Conservation (phyloP, 1,140 invertebrate species). For the Anagrus nilaparvatae region DNA sequence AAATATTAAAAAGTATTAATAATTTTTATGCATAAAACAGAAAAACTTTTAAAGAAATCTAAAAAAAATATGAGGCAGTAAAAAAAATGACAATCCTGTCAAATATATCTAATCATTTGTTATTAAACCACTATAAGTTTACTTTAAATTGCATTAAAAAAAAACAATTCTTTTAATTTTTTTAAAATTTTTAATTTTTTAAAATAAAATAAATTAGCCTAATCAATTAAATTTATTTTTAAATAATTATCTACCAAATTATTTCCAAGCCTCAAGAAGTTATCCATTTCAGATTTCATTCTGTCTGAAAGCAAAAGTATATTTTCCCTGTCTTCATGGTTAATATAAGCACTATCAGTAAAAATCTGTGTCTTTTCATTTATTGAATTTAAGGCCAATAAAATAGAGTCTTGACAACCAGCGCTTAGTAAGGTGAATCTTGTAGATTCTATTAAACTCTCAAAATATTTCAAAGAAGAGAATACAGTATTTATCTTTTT, state of each 20-base stretch:
- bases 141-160: not conserved
- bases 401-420: conserved; percentile 62
- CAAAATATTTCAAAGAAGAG: conserved; percentile 69
- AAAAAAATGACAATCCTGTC: too few species aligned
- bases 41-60: too few species aligned
- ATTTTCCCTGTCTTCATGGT: conserved; percentile 91
- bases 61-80: too few species aligned
- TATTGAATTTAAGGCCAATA: conserved; percentile 75
- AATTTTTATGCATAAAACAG: too few species aligned
- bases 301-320: conserved; percentile 85
- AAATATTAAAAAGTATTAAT: too few species aligned
- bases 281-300: conserved; percentile 74
- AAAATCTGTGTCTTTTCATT: conserved; percentile 96
- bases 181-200: not conserved
- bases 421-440: conserved; percentile 51
- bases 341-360: conserved; percentile 97
- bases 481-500: too few species aligned
- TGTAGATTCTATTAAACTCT: conserved; percentile 76
- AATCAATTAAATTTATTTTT: not conserved
- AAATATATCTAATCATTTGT: too few species aligned
- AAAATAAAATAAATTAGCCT: not conserved
- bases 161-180: not conserved
- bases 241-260: conserved; percentile 60
- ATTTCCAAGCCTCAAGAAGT: conserved; percentile 73
- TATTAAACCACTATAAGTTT: not conserved